A percentile compares a stretch with the other conserved stretches of the same genome.
phyloP scores from a whole-genome alignment of 2,888 invertebrate species.

The Drosophila melanosoma region DNA sequence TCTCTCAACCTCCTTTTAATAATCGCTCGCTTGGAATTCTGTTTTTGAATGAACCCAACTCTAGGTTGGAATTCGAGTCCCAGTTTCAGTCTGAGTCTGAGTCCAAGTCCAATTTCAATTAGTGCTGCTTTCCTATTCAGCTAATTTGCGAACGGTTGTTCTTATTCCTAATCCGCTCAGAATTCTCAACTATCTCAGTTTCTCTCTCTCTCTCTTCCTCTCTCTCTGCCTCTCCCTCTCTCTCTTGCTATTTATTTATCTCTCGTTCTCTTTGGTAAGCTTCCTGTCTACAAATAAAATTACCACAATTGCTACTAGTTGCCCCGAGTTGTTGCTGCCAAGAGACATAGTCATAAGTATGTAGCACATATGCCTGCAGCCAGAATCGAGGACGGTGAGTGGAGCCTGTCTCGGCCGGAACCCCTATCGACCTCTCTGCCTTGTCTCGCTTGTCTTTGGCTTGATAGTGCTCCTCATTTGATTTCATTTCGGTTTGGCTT shows the following conservation, averaged over 20 bases:
- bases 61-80: not conserved
- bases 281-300: slow-evolving; percentile 54
- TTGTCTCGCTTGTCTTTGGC: not conserved
- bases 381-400: not conserved
- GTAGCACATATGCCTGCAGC: slow-evolving; percentile 33
- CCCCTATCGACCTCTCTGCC: too few relatives aligned
- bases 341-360: slow-evolving; percentile 9
- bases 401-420: not conserved
- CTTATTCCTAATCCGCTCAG: not conserved
- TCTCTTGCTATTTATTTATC: not conserved
- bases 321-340: slow-evolving; percentile 2
- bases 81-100: not conserved
- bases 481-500: slow-evolving; percentile 70
- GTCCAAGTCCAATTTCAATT: slow-evolving; percentile 47
- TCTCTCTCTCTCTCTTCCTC: not conserved
- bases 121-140: slow-evolving; percentile 36
- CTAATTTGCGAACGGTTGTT: slow-evolving; percentile 35
- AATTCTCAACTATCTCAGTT: not conserved
- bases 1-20: slow-evolving; percentile 7
- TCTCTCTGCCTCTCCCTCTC: not conserved
- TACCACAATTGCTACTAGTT: slow-evolving; percentile 55
- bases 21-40: slow-evolving; percentile 21
- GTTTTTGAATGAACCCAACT: slow-evolving; percentile 23
- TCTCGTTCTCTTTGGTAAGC: not conserved
- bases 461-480: slow-evolving; percentile 62